Conservation (phyloP, 2,113 vertebrate genomes). For the Perca schrenkii region DNA sequence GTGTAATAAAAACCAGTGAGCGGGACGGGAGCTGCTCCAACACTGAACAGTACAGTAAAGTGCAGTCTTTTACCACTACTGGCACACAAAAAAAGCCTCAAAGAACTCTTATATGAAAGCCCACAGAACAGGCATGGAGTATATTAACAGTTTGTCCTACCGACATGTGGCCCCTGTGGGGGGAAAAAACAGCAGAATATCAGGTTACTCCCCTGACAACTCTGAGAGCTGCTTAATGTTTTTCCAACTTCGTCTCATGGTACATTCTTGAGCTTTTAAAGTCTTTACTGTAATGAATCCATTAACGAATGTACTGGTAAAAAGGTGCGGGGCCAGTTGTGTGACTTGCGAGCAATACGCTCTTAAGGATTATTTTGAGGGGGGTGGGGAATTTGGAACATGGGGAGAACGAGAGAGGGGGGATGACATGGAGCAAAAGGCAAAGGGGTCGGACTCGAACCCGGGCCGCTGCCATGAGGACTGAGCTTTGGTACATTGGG, state of each 20-base stretch:
- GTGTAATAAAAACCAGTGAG: conserved; percentile 45
- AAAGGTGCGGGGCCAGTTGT: background rate
- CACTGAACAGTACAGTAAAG: conserved; percentile 32
- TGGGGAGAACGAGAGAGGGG: too few species aligned
- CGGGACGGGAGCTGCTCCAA: conserved; percentile 25
- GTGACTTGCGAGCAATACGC: background rate
- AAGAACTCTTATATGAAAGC: conserved; percentile 2
- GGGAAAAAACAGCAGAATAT: conserved; percentile 33
- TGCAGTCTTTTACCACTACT: background rate
- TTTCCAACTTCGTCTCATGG: background rate
- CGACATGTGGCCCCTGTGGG: conserved; percentile 31
- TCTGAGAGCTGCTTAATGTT: conserved; percentile 8
- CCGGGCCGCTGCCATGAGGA: too few species aligned
- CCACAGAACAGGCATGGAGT: background rate
- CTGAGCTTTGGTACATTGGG: too few species aligned
- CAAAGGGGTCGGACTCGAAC: too few species aligned
- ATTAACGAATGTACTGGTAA: background rate
- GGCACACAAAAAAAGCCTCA: background rate
- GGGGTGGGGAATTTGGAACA: too few species aligned
- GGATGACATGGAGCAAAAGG: too few species aligned
- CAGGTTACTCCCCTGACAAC: conserved; percentile 49
- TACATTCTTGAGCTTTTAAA: background rate
- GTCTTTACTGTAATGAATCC: background rate
- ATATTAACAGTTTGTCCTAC: conserved; percentile 33
- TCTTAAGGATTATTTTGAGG: too few species aligned